Percentiles rank a stretch among this genome's conserved stretches.
Evolutionary conservation across 2,113 vertebrate genomes (phyloP).

Genomic region (Synodontis membranacea): DNA sequence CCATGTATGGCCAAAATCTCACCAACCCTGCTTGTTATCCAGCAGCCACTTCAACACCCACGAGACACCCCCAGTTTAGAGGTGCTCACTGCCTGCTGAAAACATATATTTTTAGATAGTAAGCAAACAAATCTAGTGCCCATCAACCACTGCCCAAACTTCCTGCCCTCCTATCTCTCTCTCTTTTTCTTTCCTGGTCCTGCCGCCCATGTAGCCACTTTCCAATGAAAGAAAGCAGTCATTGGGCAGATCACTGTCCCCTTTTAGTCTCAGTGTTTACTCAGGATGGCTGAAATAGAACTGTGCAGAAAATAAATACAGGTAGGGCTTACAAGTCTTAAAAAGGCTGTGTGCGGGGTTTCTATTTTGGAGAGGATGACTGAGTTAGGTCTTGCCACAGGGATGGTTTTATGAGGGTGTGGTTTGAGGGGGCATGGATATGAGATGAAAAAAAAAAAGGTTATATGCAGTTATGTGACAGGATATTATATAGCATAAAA

Average conservation of each 20-base stretch:
- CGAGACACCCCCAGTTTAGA: not conserved
- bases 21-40: conserved; percentile 30
- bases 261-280: conserved; percentile 57
- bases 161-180: conserved; percentile 28
- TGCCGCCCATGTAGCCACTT: conserved; percentile 36
- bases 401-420: conserved; percentile 15
- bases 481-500: not conserved
- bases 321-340: conserved; percentile 56
- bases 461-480: not conserved
- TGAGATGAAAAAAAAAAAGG: not conserved
- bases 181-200: not conserved
- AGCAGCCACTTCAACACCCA: conserved; percentile 38
- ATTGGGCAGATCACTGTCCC: conserved; percentile 53
- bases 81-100: not conserved
- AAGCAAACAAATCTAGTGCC: conserved; percentile 63
- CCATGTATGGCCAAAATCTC: not conserved
- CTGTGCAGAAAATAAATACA: conserved; percentile 61
- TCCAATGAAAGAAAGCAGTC: conserved; percentile 57
- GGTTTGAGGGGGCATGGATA: not conserved
- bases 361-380: conserved; percentile 59
- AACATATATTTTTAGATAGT: conserved; percentile 70
- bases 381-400: conserved; percentile 41
- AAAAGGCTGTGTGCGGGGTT: conserved; percentile 50
- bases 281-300: conserved; percentile 51
- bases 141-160: conserved; percentile 51